Evolutionary conservation across 1,140 invertebrate species (phyloP).

Genomic region (Bombus haemorrhoidalis): DNA sequence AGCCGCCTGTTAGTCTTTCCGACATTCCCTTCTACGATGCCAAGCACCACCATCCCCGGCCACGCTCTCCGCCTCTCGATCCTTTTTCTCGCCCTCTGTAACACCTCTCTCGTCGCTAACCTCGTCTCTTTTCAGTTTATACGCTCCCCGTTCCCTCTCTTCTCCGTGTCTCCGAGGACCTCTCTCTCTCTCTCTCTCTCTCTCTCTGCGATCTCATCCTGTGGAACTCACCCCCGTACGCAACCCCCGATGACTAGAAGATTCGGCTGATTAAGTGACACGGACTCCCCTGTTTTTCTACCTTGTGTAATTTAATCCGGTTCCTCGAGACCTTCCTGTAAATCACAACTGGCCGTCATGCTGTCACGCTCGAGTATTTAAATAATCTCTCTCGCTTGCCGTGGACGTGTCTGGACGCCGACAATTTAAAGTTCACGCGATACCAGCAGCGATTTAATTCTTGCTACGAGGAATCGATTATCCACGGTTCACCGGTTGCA

Average conservation of each 20-base stretch:
- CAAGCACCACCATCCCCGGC: constrained; percentile 6
- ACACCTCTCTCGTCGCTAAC: constrained; percentile 26
- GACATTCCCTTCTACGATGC: constrained; percentile 56
- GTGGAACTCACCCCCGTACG: neutral
- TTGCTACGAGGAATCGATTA: constrained; percentile 38
- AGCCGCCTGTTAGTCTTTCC: constrained; percentile 48
- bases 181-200: neutral
- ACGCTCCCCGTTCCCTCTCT: too few species aligned
- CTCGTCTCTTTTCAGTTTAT: neutral
- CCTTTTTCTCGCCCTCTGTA: constrained; percentile 33
- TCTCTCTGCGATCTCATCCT: neutral
- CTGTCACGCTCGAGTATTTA: neutral
- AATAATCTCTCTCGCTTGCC: neutral
- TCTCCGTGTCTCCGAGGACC: constrained; percentile 17
- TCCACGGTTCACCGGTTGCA: constrained; percentile 19
- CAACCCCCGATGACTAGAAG: constrained; percentile 29
- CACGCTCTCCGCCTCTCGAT: neutral
- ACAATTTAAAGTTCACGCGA: constrained; percentile 18
- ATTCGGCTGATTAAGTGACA: constrained; percentile 48
- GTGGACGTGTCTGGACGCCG: too few species aligned
- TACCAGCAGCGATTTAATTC: constrained; percentile 11
- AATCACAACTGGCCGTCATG: neutral
- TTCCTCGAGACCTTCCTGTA: neutral
- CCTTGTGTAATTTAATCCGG: constrained; percentile 50
- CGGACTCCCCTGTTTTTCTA: constrained; percentile 22